Evolutionary conservation across 2,797 vertebrate species (phyloP).

Genomic region (Xerus rutilus): DNA sequence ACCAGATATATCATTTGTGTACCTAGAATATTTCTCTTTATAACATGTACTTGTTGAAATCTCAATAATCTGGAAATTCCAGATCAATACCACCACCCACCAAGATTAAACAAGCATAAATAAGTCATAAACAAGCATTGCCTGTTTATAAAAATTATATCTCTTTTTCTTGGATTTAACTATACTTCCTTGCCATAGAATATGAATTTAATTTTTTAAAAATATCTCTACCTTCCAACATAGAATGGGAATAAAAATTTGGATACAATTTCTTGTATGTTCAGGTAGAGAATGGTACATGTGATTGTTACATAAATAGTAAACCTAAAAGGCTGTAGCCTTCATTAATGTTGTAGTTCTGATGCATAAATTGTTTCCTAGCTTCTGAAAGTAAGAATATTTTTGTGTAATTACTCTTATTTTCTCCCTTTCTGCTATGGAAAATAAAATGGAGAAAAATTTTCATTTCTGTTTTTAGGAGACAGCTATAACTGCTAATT

Average conservation of each 20-base stretch:
- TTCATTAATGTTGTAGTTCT: neutral
- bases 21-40: neutral
- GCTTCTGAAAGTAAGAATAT: neutral
- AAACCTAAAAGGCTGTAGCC: neutral
- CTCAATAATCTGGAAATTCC: neutral
- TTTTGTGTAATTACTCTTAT: neutral
- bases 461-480: neutral
- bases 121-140: neutral
- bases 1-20: neutral
- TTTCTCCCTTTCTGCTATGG: neutral
- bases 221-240: conserved; percentile 18
- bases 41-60: neutral
- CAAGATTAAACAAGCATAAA: neutral
- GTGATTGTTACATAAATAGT: neutral
- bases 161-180: conserved; percentile 11
- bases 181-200: conserved; percentile 14
- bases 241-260: conserved; percentile 42
- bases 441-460: neutral
- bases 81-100: neutral
- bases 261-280: conserved; percentile 14
- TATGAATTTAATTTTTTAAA: conserved; percentile 44
- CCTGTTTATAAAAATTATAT: neutral
- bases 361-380: neutral
- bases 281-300: neutral
- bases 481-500: neutral